phyloP scores from a whole-genome alignment of 1,140 invertebrate genomes.

The Euwallacea fornicatus region DNA sequence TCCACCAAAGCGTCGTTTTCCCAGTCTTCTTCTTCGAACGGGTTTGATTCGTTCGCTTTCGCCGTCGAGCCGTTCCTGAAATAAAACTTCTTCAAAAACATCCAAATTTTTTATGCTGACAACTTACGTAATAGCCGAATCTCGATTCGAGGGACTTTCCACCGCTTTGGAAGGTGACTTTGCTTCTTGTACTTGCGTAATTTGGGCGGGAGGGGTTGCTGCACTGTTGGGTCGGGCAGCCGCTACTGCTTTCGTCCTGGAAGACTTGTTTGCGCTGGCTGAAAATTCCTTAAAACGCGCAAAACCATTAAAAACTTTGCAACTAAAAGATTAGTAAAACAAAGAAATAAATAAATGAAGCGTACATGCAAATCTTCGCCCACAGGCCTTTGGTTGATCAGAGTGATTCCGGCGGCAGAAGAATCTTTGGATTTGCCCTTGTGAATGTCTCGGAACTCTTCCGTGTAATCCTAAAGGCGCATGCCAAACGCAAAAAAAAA shows the following conservation, averaged over 20 bases:
- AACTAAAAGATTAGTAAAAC: conserved; percentile 8
- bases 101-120: conserved; percentile 1
- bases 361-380: conserved; percentile 91
- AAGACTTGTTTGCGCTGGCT: conserved; percentile 51
- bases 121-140: conserved; percentile 58
- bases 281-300: conserved; percentile 52
- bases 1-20: conserved; percentile 82
- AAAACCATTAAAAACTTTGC: not conserved
- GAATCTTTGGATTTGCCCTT: conserved; percentile 92
- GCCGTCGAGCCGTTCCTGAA: conserved; percentile 62
- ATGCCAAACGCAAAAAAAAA: conserved; percentile 33
- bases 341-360: conserved; percentile 52
- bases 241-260: conserved; percentile 52
- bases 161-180: conserved; percentile 43
- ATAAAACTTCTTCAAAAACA: not conserved
- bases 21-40: conserved; percentile 86
- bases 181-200: conserved; percentile 40
- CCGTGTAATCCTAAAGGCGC: conserved; percentile 83
- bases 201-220: conserved; percentile 43
- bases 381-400: conserved; percentile 94
- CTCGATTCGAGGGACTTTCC: conserved; percentile 53
- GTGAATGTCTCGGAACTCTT: conserved; percentile 94
- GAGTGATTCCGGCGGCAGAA: conserved; percentile 87
- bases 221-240: conserved; percentile 48
- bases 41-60: conserved; percentile 70